Conservation (phyloP, 2,888 invertebrate genomes). For the Philhelius pedissequus region DNA sequence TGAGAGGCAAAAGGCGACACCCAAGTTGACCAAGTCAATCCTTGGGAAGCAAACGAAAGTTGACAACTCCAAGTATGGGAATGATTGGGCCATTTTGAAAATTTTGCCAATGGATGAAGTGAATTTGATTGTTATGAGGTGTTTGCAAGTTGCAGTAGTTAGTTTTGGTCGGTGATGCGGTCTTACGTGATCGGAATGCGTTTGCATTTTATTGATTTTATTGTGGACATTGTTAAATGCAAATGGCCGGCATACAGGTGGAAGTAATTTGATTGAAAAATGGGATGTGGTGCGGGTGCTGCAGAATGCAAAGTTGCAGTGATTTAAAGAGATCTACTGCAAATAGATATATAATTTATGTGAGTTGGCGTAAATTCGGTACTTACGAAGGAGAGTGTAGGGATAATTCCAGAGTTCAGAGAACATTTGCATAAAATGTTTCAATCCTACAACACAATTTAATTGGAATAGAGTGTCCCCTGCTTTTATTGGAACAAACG, state of each 20-base stretch:
- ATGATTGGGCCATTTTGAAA: constrained; percentile 40
- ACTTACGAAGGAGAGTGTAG: too few species aligned
- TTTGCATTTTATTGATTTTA: constrained; percentile 23
- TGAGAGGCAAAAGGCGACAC: neutral
- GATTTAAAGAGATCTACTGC: neutral
- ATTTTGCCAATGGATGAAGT: constrained; percentile 32
- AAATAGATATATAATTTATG: neutral
- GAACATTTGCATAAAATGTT: too few species aligned
- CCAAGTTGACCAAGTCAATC: neutral
- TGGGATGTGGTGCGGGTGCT: neutral
- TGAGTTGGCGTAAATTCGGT: too few species aligned
- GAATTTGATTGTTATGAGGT: constrained; percentile 67
- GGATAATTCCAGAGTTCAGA: too few species aligned
- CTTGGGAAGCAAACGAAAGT: constrained; percentile 26
- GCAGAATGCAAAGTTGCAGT: neutral
- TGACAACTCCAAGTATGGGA: constrained; percentile 28
- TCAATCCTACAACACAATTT: too few species aligned
- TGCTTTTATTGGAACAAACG: too few species aligned
- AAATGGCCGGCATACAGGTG: neutral
- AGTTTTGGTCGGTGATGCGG: neutral
- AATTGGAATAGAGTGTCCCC: too few species aligned
- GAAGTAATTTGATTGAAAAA: neutral
- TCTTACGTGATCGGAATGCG: constrained; percentile 54
- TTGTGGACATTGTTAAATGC: neutral
- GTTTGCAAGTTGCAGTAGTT: constrained; percentile 27